phyloP scores from a whole-genome alignment of 2,113 vertebrate genomes.

The Phoxinus phoxinus region DNA sequence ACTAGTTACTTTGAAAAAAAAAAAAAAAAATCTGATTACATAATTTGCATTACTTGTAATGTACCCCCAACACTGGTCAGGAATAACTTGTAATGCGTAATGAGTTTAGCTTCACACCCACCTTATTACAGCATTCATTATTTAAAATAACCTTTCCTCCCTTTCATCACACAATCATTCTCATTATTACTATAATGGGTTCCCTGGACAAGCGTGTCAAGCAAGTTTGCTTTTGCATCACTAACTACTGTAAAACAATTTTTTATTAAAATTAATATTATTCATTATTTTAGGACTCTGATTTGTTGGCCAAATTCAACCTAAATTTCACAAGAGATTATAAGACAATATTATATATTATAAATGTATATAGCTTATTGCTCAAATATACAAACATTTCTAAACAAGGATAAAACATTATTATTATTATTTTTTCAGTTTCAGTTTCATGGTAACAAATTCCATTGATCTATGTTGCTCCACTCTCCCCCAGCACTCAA shows the following conservation, averaged over 20 bases:
- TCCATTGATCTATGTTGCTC: neutral
- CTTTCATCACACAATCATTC: constrained; percentile 2
- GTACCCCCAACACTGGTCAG: neutral
- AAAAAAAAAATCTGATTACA: no score
- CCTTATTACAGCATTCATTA: neutral
- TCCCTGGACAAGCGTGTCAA: neutral
- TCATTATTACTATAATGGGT: neutral
- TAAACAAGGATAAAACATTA: neutral
- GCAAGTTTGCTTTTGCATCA: neutral
- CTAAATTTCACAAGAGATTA: neutral
- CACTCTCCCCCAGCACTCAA: constrained; percentile 5
- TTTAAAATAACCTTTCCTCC: constrained; percentile 14
- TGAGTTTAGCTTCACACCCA: neutral
- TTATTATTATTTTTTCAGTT: neutral
- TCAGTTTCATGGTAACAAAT: neutral
- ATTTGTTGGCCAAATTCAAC: neutral
- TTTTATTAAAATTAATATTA: no score
- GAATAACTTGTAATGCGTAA: no score
- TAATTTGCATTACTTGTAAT: no score
- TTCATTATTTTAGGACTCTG: neutral
- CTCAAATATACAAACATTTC: neutral
- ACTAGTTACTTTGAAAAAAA: no score
- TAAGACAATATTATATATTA: neutral
- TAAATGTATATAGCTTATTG: neutral
- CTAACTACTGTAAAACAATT: neutral